Conservation (phyloP, 2,797 vertebrate species). For the Danio aesculapii region DNA sequence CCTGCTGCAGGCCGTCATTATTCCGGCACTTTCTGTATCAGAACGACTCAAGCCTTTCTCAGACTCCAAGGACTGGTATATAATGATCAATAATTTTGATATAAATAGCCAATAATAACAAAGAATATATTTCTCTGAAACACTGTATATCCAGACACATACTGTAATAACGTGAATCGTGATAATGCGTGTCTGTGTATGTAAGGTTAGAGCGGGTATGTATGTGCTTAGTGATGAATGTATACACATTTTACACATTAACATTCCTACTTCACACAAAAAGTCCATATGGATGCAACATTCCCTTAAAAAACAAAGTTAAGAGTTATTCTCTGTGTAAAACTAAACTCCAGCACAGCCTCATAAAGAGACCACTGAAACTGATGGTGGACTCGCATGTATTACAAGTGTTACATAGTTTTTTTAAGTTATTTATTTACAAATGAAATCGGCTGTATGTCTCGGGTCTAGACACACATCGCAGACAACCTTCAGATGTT, state of each 20-base stretch:
- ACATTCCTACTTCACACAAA: slow-evolving; percentile 31
- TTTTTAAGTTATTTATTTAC: slow-evolving; percentile 45
- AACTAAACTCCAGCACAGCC: slow-evolving; percentile 18
- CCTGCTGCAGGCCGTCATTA: slow-evolving; percentile 1
- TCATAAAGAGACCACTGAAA: slow-evolving; percentile 1
- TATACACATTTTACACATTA: slow-evolving; percentile 24
- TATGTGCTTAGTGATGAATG: slow-evolving; percentile 17
- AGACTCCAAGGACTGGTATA: slow-evolving; percentile 39
- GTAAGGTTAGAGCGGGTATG: slow-evolving; percentile 21
- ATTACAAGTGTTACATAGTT: slow-evolving; percentile 13
- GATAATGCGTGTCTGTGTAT: not conserved
- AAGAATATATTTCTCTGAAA: slow-evolving; percentile 50
- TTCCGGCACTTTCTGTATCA: slow-evolving; percentile 46
- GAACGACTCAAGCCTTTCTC: slow-evolving; percentile 43
- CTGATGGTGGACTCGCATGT: not conserved
- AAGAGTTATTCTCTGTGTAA: slow-evolving; percentile 5
- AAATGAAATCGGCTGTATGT: slow-evolving; percentile 13
- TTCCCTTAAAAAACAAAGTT: slow-evolving; percentile 16
- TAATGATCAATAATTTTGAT: slow-evolving; percentile 49
- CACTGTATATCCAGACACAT: slow-evolving; percentile 55
- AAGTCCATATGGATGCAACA: not conserved
- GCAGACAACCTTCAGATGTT: not conserved
- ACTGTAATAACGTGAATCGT: slow-evolving; percentile 44
- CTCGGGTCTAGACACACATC: not conserved
- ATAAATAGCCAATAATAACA: slow-evolving; percentile 48